Evolutionary conservation across 2,888 invertebrate species (phyloP).

Genomic region (Altica lythri): DNA sequence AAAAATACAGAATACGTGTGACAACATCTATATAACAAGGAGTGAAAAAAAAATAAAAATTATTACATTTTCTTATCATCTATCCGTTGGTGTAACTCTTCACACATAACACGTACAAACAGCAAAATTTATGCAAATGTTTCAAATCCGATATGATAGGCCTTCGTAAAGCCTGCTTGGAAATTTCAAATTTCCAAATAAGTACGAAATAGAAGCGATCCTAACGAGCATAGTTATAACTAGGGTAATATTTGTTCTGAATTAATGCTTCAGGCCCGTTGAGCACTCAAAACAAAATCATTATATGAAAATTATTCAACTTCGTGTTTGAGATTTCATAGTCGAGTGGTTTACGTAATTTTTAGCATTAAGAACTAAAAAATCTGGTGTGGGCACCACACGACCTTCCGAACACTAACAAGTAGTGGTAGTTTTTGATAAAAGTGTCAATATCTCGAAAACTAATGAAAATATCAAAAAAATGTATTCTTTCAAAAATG

Average conservation of each 20-base stretch:
- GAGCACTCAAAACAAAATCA: conserved; percentile 22
- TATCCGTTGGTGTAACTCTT: conserved; percentile 11
- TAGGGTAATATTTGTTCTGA: conserved; percentile 24
- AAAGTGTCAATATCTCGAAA: too few species aligned
- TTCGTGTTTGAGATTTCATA: conserved; percentile 9
- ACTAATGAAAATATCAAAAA: too few species aligned
- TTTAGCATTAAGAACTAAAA: too few species aligned
- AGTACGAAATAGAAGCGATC: conserved; percentile 23
- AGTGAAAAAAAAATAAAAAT: too few species aligned
- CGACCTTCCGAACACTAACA: too few species aligned
- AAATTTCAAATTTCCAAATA: conserved; percentile 23
- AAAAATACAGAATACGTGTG: too few species aligned
- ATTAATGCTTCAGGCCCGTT: conserved; percentile 17
- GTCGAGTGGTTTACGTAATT: background rate
- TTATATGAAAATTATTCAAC: conserved; percentile 21
- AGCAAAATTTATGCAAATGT: conserved; percentile 21
- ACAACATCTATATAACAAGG: too few species aligned
- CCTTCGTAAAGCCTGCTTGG: conserved; percentile 11
- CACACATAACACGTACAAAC: conserved; percentile 4
- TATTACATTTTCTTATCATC: too few species aligned
- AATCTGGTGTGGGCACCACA: too few species aligned
- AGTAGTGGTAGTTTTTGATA: too few species aligned
- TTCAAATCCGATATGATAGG: conserved; percentile 21
- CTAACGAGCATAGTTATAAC: conserved; percentile 26
- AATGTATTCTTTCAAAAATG: too few species aligned